Evolutionary conservation across 2,888 invertebrate species (phyloP).

Genomic region (Dasysyrphus albostriatus): DNA sequence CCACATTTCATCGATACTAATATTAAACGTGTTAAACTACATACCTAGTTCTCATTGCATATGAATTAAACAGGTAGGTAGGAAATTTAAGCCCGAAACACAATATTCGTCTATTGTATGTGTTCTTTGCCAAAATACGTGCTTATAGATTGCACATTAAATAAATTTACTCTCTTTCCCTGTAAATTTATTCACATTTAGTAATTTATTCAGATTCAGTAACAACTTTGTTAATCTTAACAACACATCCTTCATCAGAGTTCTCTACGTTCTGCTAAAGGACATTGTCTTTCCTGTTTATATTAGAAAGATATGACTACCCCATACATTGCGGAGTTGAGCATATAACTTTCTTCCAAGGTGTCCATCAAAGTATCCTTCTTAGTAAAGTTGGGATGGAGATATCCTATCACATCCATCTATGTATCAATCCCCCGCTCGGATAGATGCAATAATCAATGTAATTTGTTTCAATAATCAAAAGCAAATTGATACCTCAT

Average conservation of each 20-base stretch:
- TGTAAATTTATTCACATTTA: neutral
- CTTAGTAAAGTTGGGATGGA: neutral
- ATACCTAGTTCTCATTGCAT: neutral
- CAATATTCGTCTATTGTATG: neutral
- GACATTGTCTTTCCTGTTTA: neutral
- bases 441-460: neutral
- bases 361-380: conserved; percentile 17
- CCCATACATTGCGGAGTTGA: neutral
- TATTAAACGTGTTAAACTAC: too few species aligned
- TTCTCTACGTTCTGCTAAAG: neutral
- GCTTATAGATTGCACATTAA: neutral
- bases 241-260: neutral
- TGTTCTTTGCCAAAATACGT: neutral
- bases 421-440: neutral
- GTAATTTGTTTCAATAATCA: conserved; percentile 63
- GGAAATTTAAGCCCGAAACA: neutral
- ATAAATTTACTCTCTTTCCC: neutral
- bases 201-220: neutral
- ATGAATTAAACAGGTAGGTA: neutral
- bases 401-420: neutral
- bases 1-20: neutral
- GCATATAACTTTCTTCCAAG: neutral
- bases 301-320: neutral
- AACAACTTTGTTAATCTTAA: neutral
- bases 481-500: conserved; percentile 66